phyloP scores from a whole-genome alignment of 1,140 invertebrate species.

The Drosophila jambulina region DNA sequence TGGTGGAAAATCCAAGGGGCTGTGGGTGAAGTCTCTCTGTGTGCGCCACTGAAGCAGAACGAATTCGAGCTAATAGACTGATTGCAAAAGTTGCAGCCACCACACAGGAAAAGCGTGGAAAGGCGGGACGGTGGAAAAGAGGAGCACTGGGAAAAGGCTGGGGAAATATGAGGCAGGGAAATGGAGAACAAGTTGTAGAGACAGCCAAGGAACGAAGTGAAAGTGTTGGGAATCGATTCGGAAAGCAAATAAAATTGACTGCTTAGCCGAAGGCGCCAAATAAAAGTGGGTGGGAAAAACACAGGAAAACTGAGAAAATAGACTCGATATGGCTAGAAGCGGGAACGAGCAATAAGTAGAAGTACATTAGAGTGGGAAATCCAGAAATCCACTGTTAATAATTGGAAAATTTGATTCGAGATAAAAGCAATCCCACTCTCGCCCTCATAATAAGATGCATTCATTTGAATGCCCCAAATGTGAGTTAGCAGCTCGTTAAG shows the following conservation, averaged over 20 bases:
- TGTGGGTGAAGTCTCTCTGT: slow-evolving; percentile 41
- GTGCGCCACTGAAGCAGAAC: slow-evolving; percentile 48
- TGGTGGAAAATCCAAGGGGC: slow-evolving; percentile 2
- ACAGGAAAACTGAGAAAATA: slow-evolving; percentile 5
- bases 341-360: neutral
- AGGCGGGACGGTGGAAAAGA: neutral
- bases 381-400: slow-evolving; percentile 24
- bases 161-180: neutral
- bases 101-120: slow-evolving; percentile 12
- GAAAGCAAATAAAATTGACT: slow-evolving; percentile 75
- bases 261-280: slow-evolving; percentile 59
- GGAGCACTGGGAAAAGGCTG: neutral
- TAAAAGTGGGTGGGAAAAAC: slow-evolving; percentile 46
- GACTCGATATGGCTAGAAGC: neutral
- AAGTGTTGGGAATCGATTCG: slow-evolving; percentile 68
- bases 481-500: slow-evolving; percentile 43
- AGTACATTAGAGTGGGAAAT: slow-evolving; percentile 6
- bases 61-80: slow-evolving; percentile 68
- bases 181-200: slow-evolving; percentile 9
- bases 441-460: slow-evolving; percentile 31
- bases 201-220: slow-evolving; percentile 38
- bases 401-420: slow-evolving; percentile 31
- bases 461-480: slow-evolving; percentile 39
- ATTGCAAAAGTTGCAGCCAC: slow-evolving; percentile 64
- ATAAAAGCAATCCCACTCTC: slow-evolving; percentile 34